Base-by-base conservation (phyloP, 2,113 vertebrate genomes). In the Desmodus rotundus region DNA sequence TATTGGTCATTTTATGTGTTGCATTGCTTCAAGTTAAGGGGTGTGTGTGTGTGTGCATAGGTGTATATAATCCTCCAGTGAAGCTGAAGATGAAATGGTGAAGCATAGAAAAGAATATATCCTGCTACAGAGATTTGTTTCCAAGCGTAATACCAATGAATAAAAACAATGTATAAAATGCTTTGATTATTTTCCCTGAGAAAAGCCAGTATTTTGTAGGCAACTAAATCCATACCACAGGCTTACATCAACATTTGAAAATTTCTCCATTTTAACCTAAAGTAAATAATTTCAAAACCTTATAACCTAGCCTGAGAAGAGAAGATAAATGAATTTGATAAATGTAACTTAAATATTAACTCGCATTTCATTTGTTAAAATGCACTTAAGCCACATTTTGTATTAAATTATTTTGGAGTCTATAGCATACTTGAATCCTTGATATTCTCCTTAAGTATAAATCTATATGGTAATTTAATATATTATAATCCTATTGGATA, bases 261-360 rank as follows among this genome's bases (percentile, higher is more conserved):
- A 97, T 93, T 87, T 38, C 56, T 78, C 68, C 77, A 87, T 50
- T 81, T 94, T 97, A 4, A 80, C 41, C 92, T 94, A 76, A 94
- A 94, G 89, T 76, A 96, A 96, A 93, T 41, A 94, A 94, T n/a
- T 78, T 97, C 95, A 74, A 94, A 98, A 95, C 89, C 9, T 87
- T 94, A 72, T 89, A 91, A 38, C 47, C 70, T 14, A 83, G 77
- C 82, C 70, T 93, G 56, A 96, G 0, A 58, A 81, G 41, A 91
- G 47, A 82, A 72, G 12, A 80, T 95, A 63, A 94, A 78, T 86
- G 4, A 93, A 94, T 90, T 87, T 8, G 4, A 52, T 90, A 95
- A 61, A 11, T 84, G 7, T 76, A 81, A 54, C 20, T 96, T 93
- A 47, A 73, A 82, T 81, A 77, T 52, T 92, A 97, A 72, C 52